Conservation (phyloP, 2,113 vertebrate species). For the Indicator maculatus region DNA sequence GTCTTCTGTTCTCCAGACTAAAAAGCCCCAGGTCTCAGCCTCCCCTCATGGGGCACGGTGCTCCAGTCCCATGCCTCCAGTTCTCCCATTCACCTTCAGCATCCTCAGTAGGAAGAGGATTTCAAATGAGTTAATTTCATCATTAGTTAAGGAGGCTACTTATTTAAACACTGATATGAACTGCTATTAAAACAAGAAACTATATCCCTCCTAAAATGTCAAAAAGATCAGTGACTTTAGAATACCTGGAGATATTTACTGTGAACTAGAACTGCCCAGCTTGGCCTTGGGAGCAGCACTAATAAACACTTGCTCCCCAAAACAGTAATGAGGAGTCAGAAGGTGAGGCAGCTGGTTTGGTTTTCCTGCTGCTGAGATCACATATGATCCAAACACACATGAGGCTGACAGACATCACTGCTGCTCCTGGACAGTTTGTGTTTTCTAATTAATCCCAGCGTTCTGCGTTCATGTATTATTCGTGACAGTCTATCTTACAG, state of each 20-base stretch:
- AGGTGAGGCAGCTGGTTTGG: not conserved
- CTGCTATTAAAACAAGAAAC: not conserved
- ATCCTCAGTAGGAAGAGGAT: not conserved
- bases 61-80: too few relatives aligned
- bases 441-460: constrained; percentile 21
- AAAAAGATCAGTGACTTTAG: not conserved
- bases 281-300: fast-evolving
- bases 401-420: not conserved
- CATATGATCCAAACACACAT: not conserved
- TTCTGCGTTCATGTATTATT: not conserved
- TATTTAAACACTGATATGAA: not conserved
- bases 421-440: constrained; percentile 7
- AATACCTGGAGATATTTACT: not conserved
- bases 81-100: not conserved
- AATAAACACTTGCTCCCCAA: not conserved
- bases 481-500: not conserved
- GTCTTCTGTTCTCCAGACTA: too few relatives aligned
- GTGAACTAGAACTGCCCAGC: not conserved
- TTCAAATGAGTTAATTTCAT: not conserved
- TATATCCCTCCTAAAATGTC: not conserved
- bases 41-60: too few relatives aligned
- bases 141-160: not conserved
- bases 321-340: not conserved
- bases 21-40: too few relatives aligned
- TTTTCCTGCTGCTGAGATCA: not conserved